Conservation (phyloP, 2,113 vertebrate species). For the Pseudopodoces humilis region DNA sequence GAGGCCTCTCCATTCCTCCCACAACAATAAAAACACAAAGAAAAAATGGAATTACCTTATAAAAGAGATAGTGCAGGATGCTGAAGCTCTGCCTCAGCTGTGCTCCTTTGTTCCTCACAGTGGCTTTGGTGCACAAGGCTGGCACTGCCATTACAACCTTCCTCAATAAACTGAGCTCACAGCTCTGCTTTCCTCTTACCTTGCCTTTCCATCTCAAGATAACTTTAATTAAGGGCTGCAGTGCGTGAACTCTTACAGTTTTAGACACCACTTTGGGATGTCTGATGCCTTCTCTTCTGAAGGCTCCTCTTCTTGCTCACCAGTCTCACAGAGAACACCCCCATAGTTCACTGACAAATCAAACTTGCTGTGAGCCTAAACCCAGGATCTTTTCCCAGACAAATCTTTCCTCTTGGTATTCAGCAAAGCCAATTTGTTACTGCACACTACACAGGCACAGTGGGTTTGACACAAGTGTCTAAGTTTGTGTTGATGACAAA, state of each 20-base stretch:
- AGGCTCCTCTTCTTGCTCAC: background rate
- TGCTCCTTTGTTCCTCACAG: background rate
- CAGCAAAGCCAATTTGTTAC: background rate
- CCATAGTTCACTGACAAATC: background rate
- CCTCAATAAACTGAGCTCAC: background rate
- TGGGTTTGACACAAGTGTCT: background rate
- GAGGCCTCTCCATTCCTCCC: background rate
- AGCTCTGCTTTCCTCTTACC: background rate
- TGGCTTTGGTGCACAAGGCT: background rate
- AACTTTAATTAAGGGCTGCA: background rate
- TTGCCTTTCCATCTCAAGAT: background rate
- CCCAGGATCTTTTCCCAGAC: background rate
- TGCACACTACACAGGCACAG: background rate
- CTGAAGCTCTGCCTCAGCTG: background rate
- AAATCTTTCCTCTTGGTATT: background rate
- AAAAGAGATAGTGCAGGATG: background rate
- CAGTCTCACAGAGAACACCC: background rate
- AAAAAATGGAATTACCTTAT: background rate
- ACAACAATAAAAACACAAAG: background rate
- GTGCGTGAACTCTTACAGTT: background rate
- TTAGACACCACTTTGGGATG: background rate
- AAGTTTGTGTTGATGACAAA: constrained; percentile 7
- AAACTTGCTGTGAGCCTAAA: background rate
- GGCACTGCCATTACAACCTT: background rate
- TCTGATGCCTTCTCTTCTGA: background rate